A percentile compares a stretch with the other conserved stretches of the same genome.
Conservation (phyloP, 2,797 vertebrate species). For the Microctenopoma steveboyesi region DNA sequence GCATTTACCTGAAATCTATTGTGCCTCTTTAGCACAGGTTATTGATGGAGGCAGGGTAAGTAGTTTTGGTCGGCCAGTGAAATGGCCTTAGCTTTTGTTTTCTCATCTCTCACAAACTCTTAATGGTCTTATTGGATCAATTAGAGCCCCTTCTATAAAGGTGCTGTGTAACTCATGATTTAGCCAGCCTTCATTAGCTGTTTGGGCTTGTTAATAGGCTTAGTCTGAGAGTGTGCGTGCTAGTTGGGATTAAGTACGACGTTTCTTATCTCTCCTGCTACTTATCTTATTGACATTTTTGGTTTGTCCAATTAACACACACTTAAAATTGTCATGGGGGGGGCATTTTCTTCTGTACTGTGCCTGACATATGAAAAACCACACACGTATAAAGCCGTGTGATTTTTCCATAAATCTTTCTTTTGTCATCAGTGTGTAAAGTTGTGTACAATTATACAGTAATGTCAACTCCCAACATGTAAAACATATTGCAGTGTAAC, state of each 20-base stretch:
- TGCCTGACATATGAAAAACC: not conserved
- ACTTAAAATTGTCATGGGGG: constrained; percentile 26
- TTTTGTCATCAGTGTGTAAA: too few relatives aligned
- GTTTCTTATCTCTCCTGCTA: constrained; percentile 33
- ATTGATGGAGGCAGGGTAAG: constrained; percentile 70
- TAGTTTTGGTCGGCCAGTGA: constrained; percentile 41
- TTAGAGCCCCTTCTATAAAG: constrained; percentile 67
- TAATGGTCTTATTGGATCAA: constrained; percentile 78
- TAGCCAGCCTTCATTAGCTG: constrained; percentile 71
- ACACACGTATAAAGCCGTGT: constrained; percentile 6
- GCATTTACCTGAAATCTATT: constrained; percentile 65
- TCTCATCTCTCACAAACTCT: constrained; percentile 65
- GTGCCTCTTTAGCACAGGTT: constrained; percentile 57
- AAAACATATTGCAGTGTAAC: not conserved
- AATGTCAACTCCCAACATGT: too few relatives aligned
- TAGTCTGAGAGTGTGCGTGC: constrained; percentile 27
- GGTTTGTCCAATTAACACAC: constrained; percentile 26
- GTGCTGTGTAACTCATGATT: constrained; percentile 74
- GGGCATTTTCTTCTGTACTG: constrained; percentile 11
- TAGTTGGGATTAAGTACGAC: constrained; percentile 33
- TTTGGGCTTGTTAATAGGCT: constrained; percentile 67
- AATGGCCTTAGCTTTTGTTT: constrained; percentile 69
- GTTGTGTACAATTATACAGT: too few relatives aligned
- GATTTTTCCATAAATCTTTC: not conserved
- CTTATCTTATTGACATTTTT: constrained; percentile 48